Evolutionary conservation across 2,888 invertebrate species (phyloP).

Genomic region (Nomada lathburiana): DNA sequence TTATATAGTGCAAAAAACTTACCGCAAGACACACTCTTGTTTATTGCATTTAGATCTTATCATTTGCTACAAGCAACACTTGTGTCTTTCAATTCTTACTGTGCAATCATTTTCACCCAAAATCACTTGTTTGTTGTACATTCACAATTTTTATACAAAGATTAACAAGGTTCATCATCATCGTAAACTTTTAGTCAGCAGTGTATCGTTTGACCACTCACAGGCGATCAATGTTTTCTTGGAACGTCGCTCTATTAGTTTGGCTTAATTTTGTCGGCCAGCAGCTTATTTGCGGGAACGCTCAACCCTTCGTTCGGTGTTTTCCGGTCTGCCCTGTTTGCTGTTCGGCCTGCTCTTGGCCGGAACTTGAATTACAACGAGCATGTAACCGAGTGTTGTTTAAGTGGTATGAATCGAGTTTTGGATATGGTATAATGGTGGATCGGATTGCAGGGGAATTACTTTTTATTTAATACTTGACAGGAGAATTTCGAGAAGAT

Average conservation of each 20-base stretch:
- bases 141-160: too few relatives aligned
- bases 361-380: not conserved
- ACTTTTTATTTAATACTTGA: not conserved
- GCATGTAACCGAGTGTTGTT: not conserved
- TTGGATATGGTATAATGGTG: not conserved
- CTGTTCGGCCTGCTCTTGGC: not conserved
- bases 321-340: not conserved
- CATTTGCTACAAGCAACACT: too few relatives aligned
- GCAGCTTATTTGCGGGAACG: not conserved
- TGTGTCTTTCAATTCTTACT: too few relatives aligned
- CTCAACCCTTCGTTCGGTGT: not conserved
- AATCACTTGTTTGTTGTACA: too few relatives aligned
- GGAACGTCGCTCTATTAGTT: not conserved
- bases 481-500: not conserved
- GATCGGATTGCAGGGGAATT: not conserved
- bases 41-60: too few relatives aligned
- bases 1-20: too few relatives aligned
- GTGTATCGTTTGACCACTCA: too few relatives aligned
- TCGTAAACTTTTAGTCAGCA: too few relatives aligned
- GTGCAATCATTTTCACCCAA: too few relatives aligned
- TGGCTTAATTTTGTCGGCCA: not conserved
- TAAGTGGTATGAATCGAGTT: not conserved
- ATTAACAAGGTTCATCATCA: too few relatives aligned
- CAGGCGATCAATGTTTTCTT: not conserved
- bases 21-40: too few relatives aligned